These are phyloP conservation scores for Penaeus chinensis DNA, from an alignment of 1,140 invertebrate genomes.

Conservation along the genomic window DNA sequence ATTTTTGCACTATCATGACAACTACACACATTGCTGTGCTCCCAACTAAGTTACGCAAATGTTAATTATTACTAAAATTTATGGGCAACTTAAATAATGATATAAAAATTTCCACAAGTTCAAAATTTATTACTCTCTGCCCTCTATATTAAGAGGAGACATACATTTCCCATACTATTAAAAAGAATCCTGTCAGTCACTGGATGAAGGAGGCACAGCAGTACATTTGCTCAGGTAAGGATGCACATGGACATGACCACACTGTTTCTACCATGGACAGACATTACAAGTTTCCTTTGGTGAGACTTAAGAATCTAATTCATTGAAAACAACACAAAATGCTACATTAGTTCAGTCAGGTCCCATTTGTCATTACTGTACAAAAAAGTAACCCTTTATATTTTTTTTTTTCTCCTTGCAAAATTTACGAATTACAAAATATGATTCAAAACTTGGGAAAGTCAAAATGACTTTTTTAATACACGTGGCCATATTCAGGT, in stretches of 20 bases:
- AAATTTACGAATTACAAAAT: slow-evolving; percentile 55
- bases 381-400: slow-evolving; percentile 39
- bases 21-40: slow-evolving; percentile 2
- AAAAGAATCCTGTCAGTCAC: too few species aligned
- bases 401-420: slow-evolving; percentile 29
- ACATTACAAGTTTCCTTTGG: slow-evolving; percentile 44
- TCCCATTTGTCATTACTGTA: slow-evolving; percentile 59
- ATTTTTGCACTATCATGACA: neutral
- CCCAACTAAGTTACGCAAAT: neutral
- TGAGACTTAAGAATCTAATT: slow-evolving; percentile 47
- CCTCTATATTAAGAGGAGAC: too few species aligned
- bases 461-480: slow-evolving; percentile 44
- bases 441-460: slow-evolving; percentile 50
- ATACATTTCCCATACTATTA: too few species aligned
- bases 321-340: slow-evolving; percentile 46
- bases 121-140: too few species aligned
- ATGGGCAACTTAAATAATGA: too few species aligned
- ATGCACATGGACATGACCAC: slow-evolving; percentile 39
- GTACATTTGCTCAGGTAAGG: slow-evolving; percentile 37
- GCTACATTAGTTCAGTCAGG: slow-evolving; percentile 54
- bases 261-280: slow-evolving; percentile 48
- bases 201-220: slow-evolving; percentile 3
- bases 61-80: too few species aligned
- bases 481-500: slow-evolving; percentile 31
- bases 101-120: too few species aligned